Conservation (phyloP, 2,113 vertebrate species). For the Triplophysa dalaica region DNA sequence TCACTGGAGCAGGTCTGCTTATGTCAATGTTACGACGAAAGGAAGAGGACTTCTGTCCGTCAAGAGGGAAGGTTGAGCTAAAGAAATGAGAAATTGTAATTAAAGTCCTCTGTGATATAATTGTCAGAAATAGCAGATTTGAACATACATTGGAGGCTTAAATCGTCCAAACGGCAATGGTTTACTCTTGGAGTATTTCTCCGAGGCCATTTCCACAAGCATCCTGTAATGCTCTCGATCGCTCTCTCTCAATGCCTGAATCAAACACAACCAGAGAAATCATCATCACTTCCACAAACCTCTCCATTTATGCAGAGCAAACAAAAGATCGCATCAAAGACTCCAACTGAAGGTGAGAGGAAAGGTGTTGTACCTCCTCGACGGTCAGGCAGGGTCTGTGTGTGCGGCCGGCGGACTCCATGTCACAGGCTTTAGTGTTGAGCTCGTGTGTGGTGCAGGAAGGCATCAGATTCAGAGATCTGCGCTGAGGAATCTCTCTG, state of each 20-base stretch:
- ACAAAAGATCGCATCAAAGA: background rate
- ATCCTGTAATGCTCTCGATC: conserved; percentile 75
- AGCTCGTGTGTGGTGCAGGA: conserved; percentile 59
- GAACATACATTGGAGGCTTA: conserved; percentile 68
- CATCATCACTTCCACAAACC: background rate
- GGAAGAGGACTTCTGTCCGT: conserved; percentile 54
- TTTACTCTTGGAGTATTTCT: conserved; percentile 73
- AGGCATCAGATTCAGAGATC: conserved; percentile 69
- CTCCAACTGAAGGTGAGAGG: background rate
- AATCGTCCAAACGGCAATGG: conserved; percentile 73
- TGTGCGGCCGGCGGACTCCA: conserved; percentile 55
- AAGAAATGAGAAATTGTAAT: conserved; percentile 23
- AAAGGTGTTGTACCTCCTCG: conserved; percentile 69
- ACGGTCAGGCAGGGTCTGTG: conserved; percentile 73
- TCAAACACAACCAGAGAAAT: background rate
- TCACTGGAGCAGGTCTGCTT: conserved; percentile 53
- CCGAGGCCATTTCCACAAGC: conserved; percentile 73
- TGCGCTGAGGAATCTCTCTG: conserved; percentile 61
- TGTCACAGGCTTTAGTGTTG: conserved; percentile 20
- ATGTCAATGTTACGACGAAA: conserved; percentile 62
- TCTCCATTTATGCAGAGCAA: background rate
- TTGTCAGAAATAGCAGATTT: background rate
- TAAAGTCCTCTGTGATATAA: background rate
- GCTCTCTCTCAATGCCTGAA: conserved; percentile 72
- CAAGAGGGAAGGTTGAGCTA: conserved; percentile 60